These are phyloP conservation scores for Chiroxiphia lanceolata DNA, from an alignment of 2,797 vertebrate genomes.

Conservation along the genomic window DNA sequence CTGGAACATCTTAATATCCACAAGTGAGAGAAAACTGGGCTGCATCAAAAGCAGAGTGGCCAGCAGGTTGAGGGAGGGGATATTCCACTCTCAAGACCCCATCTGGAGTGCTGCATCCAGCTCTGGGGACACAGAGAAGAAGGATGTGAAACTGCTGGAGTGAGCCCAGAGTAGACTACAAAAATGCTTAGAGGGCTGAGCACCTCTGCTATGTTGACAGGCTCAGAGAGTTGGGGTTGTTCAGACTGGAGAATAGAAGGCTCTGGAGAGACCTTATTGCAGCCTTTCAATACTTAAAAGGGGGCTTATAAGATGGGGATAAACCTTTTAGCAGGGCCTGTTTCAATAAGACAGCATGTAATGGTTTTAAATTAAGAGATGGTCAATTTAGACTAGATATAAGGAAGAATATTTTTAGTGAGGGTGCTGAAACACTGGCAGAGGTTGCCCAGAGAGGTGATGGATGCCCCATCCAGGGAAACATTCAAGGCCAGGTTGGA, in stretches of 20 bases:
- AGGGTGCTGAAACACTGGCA: background rate
- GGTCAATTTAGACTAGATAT: background rate
- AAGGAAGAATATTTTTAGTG: background rate
- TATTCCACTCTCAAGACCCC: background rate
- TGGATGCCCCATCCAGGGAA: background rate
- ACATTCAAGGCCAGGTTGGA: background rate
- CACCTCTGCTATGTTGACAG: background rate
- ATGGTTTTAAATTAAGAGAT: accelerated
- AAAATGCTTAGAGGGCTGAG: background rate
- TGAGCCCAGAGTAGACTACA: background rate
- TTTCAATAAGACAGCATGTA: background rate
- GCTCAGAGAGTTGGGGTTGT: background rate
- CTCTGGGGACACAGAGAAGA: background rate
- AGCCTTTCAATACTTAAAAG: background rate
- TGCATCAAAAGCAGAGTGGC: background rate
- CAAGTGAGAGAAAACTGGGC: background rate
- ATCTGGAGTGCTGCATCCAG: background rate
- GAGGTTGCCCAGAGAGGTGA: background rate
- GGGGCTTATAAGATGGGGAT: background rate
- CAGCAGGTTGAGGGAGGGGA: background rate
- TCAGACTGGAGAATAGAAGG: background rate
- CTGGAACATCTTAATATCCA: background rate
- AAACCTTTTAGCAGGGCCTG: background rate
- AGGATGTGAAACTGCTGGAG: background rate
- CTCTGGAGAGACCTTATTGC: background rate